These are phyloP conservation scores for Macrostomum cliftonense DNA, from an alignment of 2,888 invertebrate genomes.

Conservation along the genomic window DNA sequence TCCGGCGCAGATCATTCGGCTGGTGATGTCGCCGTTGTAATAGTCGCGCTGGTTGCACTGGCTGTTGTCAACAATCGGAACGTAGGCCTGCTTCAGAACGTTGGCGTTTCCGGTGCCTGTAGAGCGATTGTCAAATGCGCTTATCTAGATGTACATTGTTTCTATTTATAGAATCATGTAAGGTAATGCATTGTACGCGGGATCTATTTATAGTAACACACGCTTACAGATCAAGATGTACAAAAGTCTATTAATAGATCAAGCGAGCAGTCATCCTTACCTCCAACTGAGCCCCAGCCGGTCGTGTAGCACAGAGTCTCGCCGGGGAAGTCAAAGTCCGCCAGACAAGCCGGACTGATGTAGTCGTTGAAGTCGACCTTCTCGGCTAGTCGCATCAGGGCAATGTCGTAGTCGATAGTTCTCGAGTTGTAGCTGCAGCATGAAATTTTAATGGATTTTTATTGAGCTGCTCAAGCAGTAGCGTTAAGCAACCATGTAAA, in stretches of 20 bases:
- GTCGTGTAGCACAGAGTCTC: constrained; percentile 18
- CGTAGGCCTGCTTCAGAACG: constrained; percentile 20
- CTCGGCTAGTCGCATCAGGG: constrained; percentile 17
- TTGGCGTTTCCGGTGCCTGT: constrained; percentile 20
- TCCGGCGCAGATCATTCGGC: constrained; percentile 30
- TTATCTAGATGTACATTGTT: no score
- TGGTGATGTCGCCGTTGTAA: constrained; percentile 15
- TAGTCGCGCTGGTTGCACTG: constrained; percentile 18
- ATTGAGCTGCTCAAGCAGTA: no score
- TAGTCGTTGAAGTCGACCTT: neutral
- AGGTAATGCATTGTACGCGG: no score
- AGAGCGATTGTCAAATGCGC: neutral
- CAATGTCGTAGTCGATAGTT: constrained; percentile 20
- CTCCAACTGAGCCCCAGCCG: constrained; percentile 20
- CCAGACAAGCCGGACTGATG: constrained; percentile 16
- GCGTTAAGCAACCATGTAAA: no score
- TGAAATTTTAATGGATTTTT: neutral
- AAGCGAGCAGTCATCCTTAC: no score
- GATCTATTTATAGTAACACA: no score
- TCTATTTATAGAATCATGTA: no score
- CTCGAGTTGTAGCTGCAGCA: constrained; percentile 14
- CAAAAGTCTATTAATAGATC: no score
- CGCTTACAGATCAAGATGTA: no score
- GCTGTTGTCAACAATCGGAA: constrained; percentile 18
- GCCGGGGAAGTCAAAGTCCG: constrained; percentile 9